Evolutionary conservation across 2,113 vertebrate genomes (phyloP).

Genomic region (Parotia lawesii): DNA sequence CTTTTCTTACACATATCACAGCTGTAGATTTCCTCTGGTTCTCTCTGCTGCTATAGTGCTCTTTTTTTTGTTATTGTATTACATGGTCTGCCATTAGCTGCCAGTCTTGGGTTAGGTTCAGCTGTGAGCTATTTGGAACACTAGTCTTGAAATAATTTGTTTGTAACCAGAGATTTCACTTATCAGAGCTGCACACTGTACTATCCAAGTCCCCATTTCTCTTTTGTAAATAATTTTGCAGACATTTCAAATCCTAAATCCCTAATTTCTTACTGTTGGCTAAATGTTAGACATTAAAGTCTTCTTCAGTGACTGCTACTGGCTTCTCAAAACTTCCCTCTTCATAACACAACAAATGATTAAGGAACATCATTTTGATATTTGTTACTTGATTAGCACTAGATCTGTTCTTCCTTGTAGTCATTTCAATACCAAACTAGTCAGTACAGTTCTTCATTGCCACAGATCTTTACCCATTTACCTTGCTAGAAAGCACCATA

Average conservation of each 20-base stretch:
- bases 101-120: not conserved
- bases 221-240: constrained; percentile 7
- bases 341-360: not conserved
- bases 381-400: not conserved
- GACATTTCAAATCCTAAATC: not conserved
- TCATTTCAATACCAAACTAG: not conserved
- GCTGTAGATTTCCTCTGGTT: constrained; percentile 18
- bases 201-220: constrained; percentile 24
- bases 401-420: not conserved
- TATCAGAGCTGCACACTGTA: not conserved
- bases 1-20: not conserved
- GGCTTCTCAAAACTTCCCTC: not conserved
- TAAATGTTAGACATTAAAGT: not conserved
- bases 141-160: constrained; percentile 1
- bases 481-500: not conserved
- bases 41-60: not conserved
- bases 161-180: constrained; percentile 2
- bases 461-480: not conserved
- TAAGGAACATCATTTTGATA: not conserved
- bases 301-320: not conserved
- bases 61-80: constrained; percentile 1
- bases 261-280: not conserved
- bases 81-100: not conserved
- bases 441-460: not conserved
- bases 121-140: not conserved